Conservation (phyloP, 23 tunicate species). For the Oikopleura dioica region DNA sequence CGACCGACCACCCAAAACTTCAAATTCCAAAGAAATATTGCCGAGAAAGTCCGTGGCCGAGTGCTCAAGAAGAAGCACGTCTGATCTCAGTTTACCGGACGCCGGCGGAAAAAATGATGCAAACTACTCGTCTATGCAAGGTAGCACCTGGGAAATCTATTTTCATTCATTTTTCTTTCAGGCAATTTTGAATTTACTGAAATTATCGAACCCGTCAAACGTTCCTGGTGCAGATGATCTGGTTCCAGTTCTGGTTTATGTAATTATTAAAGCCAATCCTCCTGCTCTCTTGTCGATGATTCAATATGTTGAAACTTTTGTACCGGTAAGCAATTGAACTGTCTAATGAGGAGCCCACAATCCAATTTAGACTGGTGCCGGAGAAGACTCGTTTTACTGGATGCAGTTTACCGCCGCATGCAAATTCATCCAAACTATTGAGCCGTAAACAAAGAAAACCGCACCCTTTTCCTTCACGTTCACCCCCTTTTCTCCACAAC, state of each 20-base stretch:
- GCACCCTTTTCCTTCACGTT: too few relatives aligned
- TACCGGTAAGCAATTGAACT: slow-evolving; percentile 2
- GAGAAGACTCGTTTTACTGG: slow-evolving; percentile 96
- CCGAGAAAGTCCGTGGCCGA: slow-evolving; percentile 82
- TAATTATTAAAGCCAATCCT: slow-evolving; percentile 85
- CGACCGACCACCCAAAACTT: slow-evolving; percentile 52
- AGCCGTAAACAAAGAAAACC: slow-evolving; percentile 11
- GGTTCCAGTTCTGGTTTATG: slow-evolving; percentile 75
- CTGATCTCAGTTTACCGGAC: slow-evolving; percentile 47
- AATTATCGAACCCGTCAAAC: slow-evolving; percentile 46
- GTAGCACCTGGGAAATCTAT: neutral
- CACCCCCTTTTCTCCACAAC: too few relatives aligned
- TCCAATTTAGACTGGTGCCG: slow-evolving; percentile 7
- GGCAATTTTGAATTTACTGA: slow-evolving; percentile 59
- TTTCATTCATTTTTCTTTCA: slow-evolving; percentile 15
- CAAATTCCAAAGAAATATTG: slow-evolving; percentile 42
- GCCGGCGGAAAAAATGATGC: slow-evolving; percentile 46
- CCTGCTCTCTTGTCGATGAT: slow-evolving; percentile 61
- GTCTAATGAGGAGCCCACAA: neutral
- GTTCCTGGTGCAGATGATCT: slow-evolving; percentile 93
- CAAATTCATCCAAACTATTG: slow-evolving; percentile 76
- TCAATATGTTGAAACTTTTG: slow-evolving; percentile 47
- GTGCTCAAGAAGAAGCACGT: slow-evolving; percentile 66
- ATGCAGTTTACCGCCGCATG: slow-evolving; percentile 94
- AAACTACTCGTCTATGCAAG: neutral